Conservation (phyloP, 2,888 invertebrate genomes). For the Drosophila ustulata region DNA sequence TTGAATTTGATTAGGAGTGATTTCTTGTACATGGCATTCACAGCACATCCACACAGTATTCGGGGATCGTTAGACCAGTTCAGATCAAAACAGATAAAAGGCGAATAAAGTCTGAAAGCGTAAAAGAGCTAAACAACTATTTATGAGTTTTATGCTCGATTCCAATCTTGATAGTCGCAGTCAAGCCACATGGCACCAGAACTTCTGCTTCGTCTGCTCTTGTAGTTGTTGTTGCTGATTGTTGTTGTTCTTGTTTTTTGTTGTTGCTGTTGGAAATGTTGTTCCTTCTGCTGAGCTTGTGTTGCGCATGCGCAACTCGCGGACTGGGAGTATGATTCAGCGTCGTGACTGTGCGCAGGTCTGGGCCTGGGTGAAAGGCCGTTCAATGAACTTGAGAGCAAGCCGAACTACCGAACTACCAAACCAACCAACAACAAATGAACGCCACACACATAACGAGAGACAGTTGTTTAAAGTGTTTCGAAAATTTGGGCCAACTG, state of each 20-base stretch:
- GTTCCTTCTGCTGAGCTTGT: slow-evolving; percentile 32
- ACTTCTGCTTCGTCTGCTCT: too few relatives aligned
- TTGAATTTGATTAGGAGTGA: slow-evolving; percentile 9
- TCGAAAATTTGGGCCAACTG: slow-evolving; percentile 44
- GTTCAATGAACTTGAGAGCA: slow-evolving; percentile 64
- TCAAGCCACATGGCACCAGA: slow-evolving; percentile 9
- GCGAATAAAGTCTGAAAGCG: not conserved
- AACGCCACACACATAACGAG: not conserved
- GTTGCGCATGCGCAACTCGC: slow-evolving; percentile 42
- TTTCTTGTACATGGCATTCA: not conserved
- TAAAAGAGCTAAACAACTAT: slow-evolving; percentile 10
- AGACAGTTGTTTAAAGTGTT: slow-evolving; percentile 41
- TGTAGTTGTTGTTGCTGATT: not conserved
- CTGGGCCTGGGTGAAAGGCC: slow-evolving; percentile 67
- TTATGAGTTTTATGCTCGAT: slow-evolving; percentile 7
- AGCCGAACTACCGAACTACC: not conserved
- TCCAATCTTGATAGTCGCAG: slow-evolving; percentile 7
- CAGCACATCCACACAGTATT: not conserved
- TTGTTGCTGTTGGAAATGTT: slow-evolving; percentile 3
- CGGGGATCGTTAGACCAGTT: not conserved
- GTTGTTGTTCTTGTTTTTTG: too few relatives aligned
- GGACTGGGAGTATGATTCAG: slow-evolving; percentile 26
- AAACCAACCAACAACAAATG: not conserved
- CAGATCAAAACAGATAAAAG: slow-evolving; percentile 5
- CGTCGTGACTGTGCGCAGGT: slow-evolving; percentile 15